A percentile compares a stretch with the other conserved stretches of the same genome.
These are phyloP conservation scores for Cephalopachus bancanus DNA, from an alignment of 2,797 vertebrate species.

Conservation along the genomic window DNA sequence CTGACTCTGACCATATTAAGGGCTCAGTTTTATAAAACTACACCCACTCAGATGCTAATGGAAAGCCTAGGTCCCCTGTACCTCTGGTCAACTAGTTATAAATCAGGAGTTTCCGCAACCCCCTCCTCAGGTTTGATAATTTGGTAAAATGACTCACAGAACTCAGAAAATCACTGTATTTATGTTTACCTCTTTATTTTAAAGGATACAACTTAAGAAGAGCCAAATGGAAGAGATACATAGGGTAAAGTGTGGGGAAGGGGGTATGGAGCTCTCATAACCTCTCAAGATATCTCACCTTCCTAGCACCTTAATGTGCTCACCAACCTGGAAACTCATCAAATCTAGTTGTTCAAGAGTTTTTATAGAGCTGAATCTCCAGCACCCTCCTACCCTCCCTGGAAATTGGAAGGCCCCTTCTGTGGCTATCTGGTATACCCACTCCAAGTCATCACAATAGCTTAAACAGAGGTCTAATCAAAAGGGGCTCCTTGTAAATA, in stretches of 20 bases:
- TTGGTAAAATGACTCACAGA: background rate
- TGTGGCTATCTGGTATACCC: background rate
- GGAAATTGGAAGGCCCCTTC: background rate
- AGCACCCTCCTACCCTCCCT: background rate
- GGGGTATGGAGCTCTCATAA: accelerated
- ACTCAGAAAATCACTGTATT: background rate
- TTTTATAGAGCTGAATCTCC: background rate
- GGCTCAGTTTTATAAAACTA: background rate
- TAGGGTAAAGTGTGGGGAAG: background rate
- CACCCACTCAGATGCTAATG: background rate
- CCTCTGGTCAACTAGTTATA: background rate
- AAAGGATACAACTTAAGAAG: background rate
- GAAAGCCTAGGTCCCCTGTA: background rate
- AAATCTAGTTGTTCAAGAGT: background rate
- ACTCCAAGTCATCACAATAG: background rate
- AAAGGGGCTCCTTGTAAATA: background rate
- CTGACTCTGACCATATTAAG: background rate
- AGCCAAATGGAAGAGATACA: background rate
- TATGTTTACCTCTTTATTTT: background rate
- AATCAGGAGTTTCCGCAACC: background rate
- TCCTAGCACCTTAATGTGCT: background rate
- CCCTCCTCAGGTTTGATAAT: background rate
- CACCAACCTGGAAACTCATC: background rate
- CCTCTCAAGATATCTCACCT: background rate
- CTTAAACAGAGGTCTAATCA: background rate